These are phyloP conservation scores for Macrosiphum euphorbiae DNA, from an alignment of 2,888 invertebrate species.

Conservation along the genomic window DNA sequence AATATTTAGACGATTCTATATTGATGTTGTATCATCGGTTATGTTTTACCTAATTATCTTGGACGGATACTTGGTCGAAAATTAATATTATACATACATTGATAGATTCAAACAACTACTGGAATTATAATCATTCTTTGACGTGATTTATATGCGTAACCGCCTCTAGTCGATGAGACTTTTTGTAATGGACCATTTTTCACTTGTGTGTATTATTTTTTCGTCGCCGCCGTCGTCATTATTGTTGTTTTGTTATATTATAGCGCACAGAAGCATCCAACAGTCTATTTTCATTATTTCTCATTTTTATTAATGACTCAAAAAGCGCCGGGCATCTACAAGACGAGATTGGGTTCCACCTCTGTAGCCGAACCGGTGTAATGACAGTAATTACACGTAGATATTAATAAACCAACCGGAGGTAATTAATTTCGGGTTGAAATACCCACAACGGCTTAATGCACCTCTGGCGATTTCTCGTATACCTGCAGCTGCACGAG, in stretches of 20 bases:
- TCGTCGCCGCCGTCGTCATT: background rate
- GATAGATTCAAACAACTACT: conserved; percentile 45
- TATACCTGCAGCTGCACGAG: background rate
- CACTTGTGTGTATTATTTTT: background rate
- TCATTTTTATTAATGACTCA: conserved; percentile 31
- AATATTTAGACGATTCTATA: background rate
- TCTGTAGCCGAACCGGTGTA: conserved; percentile 20
- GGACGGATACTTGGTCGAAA: background rate
- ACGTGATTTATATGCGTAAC: conserved; percentile 46
- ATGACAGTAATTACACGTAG: conserved; percentile 42
- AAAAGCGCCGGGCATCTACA: background rate
- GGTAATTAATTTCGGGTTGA: conserved; percentile 50
- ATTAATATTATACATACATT: conserved; percentile 11
- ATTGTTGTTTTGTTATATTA: background rate
- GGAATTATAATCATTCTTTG: conserved; percentile 11
- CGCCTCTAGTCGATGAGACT: conserved; percentile 2
- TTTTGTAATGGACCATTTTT: background rate
- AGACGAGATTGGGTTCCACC: conserved; percentile 44
- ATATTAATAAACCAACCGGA: conserved; percentile 46
- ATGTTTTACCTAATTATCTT: background rate
- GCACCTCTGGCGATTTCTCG: conserved; percentile 31
- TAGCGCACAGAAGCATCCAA: conserved; percentile 29
- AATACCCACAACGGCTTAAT: background rate
- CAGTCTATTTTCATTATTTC: conserved; percentile 42
- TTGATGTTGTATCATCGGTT: background rate